Evolutionary conservation across 2,888 invertebrate species (phyloP).

Genomic region (Chloromyia formosa): DNA sequence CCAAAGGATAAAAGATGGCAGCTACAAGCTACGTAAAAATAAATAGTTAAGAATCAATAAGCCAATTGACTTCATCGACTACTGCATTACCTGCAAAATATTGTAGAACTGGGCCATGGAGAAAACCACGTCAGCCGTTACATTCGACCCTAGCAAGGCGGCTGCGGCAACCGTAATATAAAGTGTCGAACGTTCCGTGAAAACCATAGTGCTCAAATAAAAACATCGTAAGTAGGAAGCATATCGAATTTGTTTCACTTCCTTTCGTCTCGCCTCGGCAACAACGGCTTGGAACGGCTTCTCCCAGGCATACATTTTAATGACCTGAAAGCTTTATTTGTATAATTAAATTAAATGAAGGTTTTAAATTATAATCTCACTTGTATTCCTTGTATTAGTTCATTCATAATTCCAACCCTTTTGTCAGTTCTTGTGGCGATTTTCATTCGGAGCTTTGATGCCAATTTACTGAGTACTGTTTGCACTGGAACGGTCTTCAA

Average conservation of each 20-base stretch:
- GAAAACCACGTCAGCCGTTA: slow-evolving; percentile 75
- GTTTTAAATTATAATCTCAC: slow-evolving; percentile 62
- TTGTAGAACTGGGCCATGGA: slow-evolving; percentile 82
- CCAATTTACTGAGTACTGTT: slow-evolving; percentile 64
- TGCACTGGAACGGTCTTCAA: slow-evolving; percentile 85
- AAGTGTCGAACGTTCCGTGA: slow-evolving; percentile 84
- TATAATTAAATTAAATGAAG: background rate
- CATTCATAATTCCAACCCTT: slow-evolving; percentile 92
- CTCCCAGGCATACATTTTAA: slow-evolving; percentile 98
- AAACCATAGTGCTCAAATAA: slow-evolving; percentile 77
- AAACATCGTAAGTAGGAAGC: slow-evolving; percentile 74
- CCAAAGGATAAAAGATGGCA: slow-evolving; percentile 70
- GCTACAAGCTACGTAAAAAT: slow-evolving; percentile 64
- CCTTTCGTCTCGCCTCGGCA: slow-evolving; percentile 75
- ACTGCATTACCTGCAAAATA: slow-evolving; percentile 68
- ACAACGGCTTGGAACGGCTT: slow-evolving; percentile 88
- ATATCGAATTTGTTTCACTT: slow-evolving; percentile 70
- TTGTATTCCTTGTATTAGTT: slow-evolving; percentile 92
- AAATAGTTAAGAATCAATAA: slow-evolving; percentile 2
- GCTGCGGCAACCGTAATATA: slow-evolving; percentile 83
- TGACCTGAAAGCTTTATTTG: slow-evolving; percentile 70
- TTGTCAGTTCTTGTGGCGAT: slow-evolving; percentile 89
- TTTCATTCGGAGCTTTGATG: slow-evolving; percentile 69
- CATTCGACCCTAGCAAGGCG: slow-evolving; percentile 72
- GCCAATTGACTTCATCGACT: background rate